These are phyloP conservation scores for Muntiacus reevesi DNA, from an alignment of 2,113 vertebrate species.

Conservation along the genomic window DNA sequence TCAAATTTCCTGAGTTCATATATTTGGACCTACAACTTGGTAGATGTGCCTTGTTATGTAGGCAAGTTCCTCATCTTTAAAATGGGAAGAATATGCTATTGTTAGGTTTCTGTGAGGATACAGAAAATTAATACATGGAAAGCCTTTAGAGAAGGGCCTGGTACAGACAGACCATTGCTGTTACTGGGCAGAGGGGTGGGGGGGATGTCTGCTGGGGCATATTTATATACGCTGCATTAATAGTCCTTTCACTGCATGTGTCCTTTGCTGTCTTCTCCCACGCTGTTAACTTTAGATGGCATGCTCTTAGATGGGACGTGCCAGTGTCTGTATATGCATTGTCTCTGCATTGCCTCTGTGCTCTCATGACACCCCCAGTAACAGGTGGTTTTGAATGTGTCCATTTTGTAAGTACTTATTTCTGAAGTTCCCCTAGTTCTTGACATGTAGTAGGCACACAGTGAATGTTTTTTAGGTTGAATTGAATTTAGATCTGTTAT, in stretches of 20 bases:
- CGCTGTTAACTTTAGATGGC: background rate
- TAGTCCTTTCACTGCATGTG: background rate
- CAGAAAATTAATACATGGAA: background rate
- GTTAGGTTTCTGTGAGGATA: background rate
- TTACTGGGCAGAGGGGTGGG: background rate
- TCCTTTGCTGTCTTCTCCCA: background rate
- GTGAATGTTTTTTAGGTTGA: background rate
- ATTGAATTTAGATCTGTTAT: background rate
- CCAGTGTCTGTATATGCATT: background rate
- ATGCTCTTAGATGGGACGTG: background rate
- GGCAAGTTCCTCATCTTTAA: background rate
- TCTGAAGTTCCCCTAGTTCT: background rate
- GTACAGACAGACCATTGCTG: background rate
- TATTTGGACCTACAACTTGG: background rate
- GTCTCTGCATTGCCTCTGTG: background rate
- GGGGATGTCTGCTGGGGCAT: rapidly evolving
- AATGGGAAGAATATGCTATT: background rate
- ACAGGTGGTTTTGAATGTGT: background rate
- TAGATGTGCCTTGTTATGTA: background rate
- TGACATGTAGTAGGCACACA: background rate
- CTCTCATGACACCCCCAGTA: background rate
- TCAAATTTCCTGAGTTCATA: background rate
- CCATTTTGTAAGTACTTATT: background rate
- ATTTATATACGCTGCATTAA: rapidly evolving
- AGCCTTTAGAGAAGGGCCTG: background rate